Evolutionary conservation across 2,888 invertebrate species (phyloP).

Genomic region (Andrena trimmerana): DNA sequence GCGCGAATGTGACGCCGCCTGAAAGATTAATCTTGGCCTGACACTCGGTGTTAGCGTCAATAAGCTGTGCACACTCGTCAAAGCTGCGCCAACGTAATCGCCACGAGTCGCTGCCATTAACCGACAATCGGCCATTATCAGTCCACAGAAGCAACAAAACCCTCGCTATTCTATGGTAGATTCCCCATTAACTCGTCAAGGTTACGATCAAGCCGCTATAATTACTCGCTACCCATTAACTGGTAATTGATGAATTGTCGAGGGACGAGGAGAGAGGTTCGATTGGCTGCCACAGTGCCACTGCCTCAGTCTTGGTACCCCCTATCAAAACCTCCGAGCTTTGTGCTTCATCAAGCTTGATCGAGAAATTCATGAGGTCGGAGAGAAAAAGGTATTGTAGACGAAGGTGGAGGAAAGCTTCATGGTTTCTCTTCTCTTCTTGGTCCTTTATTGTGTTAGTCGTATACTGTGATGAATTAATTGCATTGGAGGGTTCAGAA

Average conservation of each 20-base stretch:
- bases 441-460: too few species aligned
- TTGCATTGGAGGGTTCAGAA: too few species aligned
- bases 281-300: slow-evolving; percentile 34
- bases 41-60: slow-evolving; percentile 54
- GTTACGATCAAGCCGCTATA: slow-evolving; percentile 39
- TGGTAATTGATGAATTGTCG: slow-evolving; percentile 41
- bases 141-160: slow-evolving; percentile 31
- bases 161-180: neutral
- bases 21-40: slow-evolving; percentile 59
- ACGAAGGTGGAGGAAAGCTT: too few species aligned
- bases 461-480: too few species aligned
- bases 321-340: neutral
- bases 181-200: slow-evolving; percentile 28
- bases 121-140: slow-evolving; percentile 50
- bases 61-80: slow-evolving; percentile 45
- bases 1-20: slow-evolving; percentile 43
- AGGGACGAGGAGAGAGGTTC: neutral
- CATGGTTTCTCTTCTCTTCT: too few species aligned
- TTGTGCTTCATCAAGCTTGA: too few species aligned
- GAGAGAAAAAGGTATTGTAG: too few species aligned
- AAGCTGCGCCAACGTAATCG: slow-evolving; percentile 47
- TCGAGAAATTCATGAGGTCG: too few species aligned
- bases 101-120: slow-evolving; percentile 50
- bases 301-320: neutral
- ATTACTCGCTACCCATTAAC: slow-evolving; percentile 47